Base-by-base conservation (phyloP, 2,888 invertebrate species). In the Trissonchulus sp. region DNA sequence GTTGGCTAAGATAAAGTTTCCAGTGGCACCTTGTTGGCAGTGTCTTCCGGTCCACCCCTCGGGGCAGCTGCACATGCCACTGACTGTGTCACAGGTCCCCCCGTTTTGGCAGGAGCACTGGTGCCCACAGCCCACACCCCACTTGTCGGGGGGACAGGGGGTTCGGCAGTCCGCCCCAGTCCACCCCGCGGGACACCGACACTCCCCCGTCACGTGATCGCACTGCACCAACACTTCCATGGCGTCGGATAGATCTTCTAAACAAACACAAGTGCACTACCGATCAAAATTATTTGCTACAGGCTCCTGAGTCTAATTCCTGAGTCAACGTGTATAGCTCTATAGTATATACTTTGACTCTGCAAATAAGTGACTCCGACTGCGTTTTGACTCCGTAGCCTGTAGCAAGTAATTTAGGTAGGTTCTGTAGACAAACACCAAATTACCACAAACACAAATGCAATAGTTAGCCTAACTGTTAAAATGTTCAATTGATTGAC, bases 161-260 rank as follows among this genome's bases (percentile, higher is more conserved):
- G 91, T 90, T 62, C 88, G 87, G 84, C 97, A 98, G 80, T 89
- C 89, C 76, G 90, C 89, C 0, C 96, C 95, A 85, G 91, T 95
- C 81, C 84, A 88, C 60, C 92, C 91, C 30, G 88, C 85, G 1
- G 78, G 77, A 77, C 83, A 84, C 63, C 78, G 36, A 76, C 83
- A 83, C 60, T 81, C 78, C 2, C 84, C 83, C 1, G 79, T 80
- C 28, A 80, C 76, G 31, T 78, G 74, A 75, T 84, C 82, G 79
- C 84, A 84, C n/a, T 79, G 79, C 36, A 80, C 77, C 33, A 68
- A 31, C 28, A 73, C 15, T 1, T 8, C 48, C 48, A 15, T 23
- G 8, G 68, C 68, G 8, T 65, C 33, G n/a, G 35, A 34, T 18
- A 60, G 60, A n/a, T 60, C 60, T n/a, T 60, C 18, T 18, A 60